Evolutionary conservation across 1,140 invertebrate species (phyloP), one percentile per base, ranked within the genome.

Genomic region (Ceratina calcarata): DNA sequence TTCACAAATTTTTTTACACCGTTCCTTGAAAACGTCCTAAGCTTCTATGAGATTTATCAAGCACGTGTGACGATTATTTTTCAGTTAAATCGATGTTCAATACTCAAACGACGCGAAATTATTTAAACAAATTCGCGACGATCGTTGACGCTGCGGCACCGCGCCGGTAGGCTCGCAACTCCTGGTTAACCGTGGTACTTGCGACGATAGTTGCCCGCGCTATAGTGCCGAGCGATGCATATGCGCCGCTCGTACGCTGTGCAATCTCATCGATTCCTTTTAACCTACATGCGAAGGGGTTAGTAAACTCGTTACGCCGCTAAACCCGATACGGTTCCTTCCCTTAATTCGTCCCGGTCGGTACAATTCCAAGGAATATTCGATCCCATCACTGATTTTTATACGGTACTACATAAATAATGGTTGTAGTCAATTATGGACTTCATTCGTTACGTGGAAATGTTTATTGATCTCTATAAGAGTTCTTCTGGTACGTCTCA

Each of bases 211-310:
- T 20, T 65, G 72, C 62, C 51, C 24, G 2, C 18, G n/a, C 58
- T 73, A 69, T 71, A 75, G 82, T 32, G 49, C 37, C 65, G 55
- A 61, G 53, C 84, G 82, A 84, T 84, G 87, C 88, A 86, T 81
- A 79, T 66, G 78, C 82, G 80, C 37, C 37, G 55, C 57, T 72
- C 70, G 80, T 74, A 67, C 70, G 27, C 77, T 78, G 80, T 83
- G 83, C 80, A 81, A 81, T 83, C 83, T 86, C 89, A 91, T 91
- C 90, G 89, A 91, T 91, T 89, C 83, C 57, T 75, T 81, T 65
- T 87, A 87, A 89, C 84, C 87, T 88, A 87, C 86, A 87, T 88
- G 74, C 81, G 53, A 79, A 82, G 83, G 83, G 90, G 86, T 88
- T 90, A 88, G 88, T 90, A 90, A 90, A 91, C 88, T 87, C 85